Evolutionary conservation across 2,888 invertebrate species (phyloP), one percentile per base, ranked within the genome.

Genomic region (Augiades crinisus): DNA sequence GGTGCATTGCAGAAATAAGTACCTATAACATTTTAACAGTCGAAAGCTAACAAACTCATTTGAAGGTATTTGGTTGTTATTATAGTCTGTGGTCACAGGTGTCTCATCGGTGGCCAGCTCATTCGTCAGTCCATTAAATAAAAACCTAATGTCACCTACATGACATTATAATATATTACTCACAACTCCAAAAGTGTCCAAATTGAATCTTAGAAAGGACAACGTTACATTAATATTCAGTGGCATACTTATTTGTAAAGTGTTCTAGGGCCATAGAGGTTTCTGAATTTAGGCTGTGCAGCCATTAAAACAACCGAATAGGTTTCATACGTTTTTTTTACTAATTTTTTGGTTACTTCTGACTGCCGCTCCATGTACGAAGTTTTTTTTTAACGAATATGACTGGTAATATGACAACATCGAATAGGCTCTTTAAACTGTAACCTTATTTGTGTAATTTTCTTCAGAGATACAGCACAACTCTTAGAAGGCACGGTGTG

Each of bases 201-300:
- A 50, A 50, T 50, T 43, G 43, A 36, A 21, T 21, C 50, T 43
- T 43, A 22, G 30, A 43, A 50, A 43, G 50, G 50, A 21, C 13
- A 51, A 44, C 13, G 38, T 50, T 47, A 37, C 43, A 53, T 55
- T 53, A 55, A 55, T 50, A 57, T 57, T 57, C 53, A 53, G 46
- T 47, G 50, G 27, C 24, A 46, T 57, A 53, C 55, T 24, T 50
- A 47, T 47, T 47, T 46, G 36, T 31, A 30, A 2, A 7, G 19
- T 33, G 49, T 24, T 43, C 40, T 41, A 44, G 17, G 5, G 7
- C 36, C 34, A 10, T 24, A 44, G 13, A 36, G 16, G 44, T 30
- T 2, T 7, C 19, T 21, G 27, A 43, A 43, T 50, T 50, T 13
- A 13, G 41, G 13, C 10, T 5, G 30, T 43, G 30, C 33, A 41